phyloP scores from a whole-genome alignment of 1,140 invertebrate species.

The Colletes gigas region DNA sequence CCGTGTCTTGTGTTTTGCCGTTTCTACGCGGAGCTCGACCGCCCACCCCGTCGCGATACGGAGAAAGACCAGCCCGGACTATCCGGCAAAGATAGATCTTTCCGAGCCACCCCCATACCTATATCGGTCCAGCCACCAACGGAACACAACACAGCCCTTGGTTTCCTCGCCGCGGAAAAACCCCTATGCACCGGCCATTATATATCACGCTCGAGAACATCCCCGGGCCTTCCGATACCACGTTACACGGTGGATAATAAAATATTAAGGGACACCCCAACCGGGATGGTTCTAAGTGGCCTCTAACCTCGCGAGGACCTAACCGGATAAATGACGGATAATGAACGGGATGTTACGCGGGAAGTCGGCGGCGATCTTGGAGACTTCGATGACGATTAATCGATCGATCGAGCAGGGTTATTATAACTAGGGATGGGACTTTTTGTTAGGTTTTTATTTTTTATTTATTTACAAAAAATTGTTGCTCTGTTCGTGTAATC shows the following conservation, averaged over 20 bases:
- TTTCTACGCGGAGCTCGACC: slow-evolving; percentile 49
- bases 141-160: slow-evolving; percentile 5
- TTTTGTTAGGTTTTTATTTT: no score
- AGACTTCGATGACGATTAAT: no score
- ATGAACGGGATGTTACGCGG: slow-evolving; percentile 10
- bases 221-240: slow-evolving; percentile 11
- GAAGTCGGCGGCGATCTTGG: no score
- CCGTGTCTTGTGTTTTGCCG: slow-evolving; percentile 65
- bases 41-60: slow-evolving; percentile 51
- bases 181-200: slow-evolving; percentile 45
- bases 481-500: no score
- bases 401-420: no score
- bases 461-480: no score
- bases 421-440: no score
- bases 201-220: slow-evolving; percentile 45
- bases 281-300: background rate
- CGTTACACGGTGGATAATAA: slow-evolving; percentile 22
- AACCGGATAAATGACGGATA: slow-evolving; percentile 31
- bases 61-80: slow-evolving; percentile 64
- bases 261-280: slow-evolving; percentile 41
- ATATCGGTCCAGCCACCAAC: slow-evolving; percentile 39
- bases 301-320: slow-evolving; percentile 5
- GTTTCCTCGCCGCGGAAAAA: slow-evolving; percentile 27
- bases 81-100: slow-evolving; percentile 64
- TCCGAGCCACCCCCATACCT: slow-evolving; percentile 42